Conservation (phyloP, 2,113 vertebrate genomes). For the Gopherus evgoodei region DNA sequence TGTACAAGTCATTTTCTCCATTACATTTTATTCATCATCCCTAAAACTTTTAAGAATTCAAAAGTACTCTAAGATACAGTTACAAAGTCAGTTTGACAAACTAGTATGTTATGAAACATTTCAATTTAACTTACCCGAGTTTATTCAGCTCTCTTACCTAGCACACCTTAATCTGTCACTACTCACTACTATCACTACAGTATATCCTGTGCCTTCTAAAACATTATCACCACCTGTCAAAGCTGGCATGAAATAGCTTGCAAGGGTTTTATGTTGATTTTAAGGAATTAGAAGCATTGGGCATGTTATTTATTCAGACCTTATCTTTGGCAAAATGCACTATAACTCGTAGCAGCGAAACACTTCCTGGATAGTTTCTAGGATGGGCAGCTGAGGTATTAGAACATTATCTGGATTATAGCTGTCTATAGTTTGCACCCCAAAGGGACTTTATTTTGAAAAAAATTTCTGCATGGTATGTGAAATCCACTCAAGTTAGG, state of each 20-base stretch:
- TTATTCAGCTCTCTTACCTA: slow-evolving; percentile 28
- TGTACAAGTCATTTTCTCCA: neutral
- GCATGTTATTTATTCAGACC: slow-evolving; percentile 70
- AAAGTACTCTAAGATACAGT: slow-evolving; percentile 18
- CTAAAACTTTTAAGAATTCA: slow-evolving; percentile 20
- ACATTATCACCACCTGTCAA: slow-evolving; percentile 65
- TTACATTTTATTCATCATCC: neutral
- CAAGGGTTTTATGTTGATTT: slow-evolving; percentile 71
- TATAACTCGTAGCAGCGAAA: slow-evolving; percentile 29
- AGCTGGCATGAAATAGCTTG: slow-evolving; percentile 73
- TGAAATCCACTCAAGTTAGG: slow-evolving; percentile 21
- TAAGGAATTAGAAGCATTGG: slow-evolving; percentile 71
- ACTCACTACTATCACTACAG: slow-evolving; percentile 24
- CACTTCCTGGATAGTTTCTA: slow-evolving; percentile 50
- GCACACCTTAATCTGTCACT: slow-evolving; percentile 2
- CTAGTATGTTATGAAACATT: slow-evolving; percentile 35
- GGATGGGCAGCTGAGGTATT: slow-evolving; percentile 17
- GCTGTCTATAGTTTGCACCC: neutral
- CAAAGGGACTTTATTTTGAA: neutral
- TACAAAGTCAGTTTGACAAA: slow-evolving; percentile 38
- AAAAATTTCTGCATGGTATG: neutral
- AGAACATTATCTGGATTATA: slow-evolving; percentile 40
- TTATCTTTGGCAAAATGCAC: slow-evolving; percentile 60
- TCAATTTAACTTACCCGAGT: slow-evolving; percentile 42
- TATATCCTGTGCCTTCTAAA: slow-evolving; percentile 57